Evolutionary conservation across 35 echinoderm and acorn worm species (phyloP).

Genomic region (Strongylocentrotus purpuratus): DNA sequence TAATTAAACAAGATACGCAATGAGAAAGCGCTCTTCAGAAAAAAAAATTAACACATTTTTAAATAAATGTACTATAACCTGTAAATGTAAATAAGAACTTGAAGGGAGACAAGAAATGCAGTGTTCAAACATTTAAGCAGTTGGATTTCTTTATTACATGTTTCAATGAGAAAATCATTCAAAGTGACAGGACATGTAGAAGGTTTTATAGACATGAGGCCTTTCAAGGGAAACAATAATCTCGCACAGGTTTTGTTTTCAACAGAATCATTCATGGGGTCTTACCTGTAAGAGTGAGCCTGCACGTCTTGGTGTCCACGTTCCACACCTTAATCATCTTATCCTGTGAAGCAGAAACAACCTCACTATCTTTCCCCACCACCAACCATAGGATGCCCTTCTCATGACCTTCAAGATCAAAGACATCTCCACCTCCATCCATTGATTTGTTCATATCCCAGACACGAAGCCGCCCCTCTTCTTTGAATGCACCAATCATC

Average conservation of each 20-base stretch:
- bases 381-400: constrained; percentile 27
- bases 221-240: too few relatives aligned
- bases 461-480: not conserved
- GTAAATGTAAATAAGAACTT: too few relatives aligned
- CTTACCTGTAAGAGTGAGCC: constrained; percentile 21
- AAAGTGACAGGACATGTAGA: not conserved
- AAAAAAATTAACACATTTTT: too few relatives aligned
- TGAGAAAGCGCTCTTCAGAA: too few relatives aligned
- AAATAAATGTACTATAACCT: too few relatives aligned
- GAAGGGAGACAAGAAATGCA: too few relatives aligned
- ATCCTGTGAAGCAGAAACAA: constrained; percentile 40
- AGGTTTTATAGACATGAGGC: not conserved
- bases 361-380: not conserved
- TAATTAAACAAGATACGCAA: too few relatives aligned
- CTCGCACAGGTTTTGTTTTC: not conserved
- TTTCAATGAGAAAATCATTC: not conserved
- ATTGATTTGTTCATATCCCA: constrained; percentile 31
- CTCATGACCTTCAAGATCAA: constrained; percentile 48
- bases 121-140: too few relatives aligned
- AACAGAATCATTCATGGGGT: not conserved
- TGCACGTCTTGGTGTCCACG: constrained; percentile 11
- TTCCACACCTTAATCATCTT: constrained; percentile 50
- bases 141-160: not conserved
- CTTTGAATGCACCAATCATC: constrained; percentile 23
- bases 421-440: not conserved